Conservation (phyloP, 1,140 invertebrate species). For the Papilio polytes region DNA sequence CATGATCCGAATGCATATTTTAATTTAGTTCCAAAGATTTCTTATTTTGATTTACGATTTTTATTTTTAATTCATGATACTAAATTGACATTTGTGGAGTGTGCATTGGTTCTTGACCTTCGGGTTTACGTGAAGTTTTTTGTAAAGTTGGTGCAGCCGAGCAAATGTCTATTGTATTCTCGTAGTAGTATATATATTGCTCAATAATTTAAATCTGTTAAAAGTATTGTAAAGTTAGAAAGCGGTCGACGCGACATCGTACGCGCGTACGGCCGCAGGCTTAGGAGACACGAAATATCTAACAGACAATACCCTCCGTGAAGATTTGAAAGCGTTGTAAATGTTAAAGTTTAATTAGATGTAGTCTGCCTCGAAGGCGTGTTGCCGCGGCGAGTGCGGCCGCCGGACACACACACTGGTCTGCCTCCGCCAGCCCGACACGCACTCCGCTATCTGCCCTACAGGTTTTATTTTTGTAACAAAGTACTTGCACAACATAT, state of each 20-base stretch:
- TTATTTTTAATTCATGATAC: conserved; percentile 67
- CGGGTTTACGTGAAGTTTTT: conserved; percentile 70
- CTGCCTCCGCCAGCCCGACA: conserved; percentile 47
- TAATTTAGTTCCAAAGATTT: conserved; percentile 83
- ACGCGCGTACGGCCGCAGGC: conserved; percentile 65
- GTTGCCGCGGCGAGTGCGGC: conserved; percentile 63
- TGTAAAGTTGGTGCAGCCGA: conserved; percentile 81
- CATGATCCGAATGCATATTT: conserved; percentile 79
- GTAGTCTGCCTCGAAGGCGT: conserved; percentile 78
- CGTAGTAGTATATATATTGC: conserved; percentile 80
- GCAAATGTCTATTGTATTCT: conserved; percentile 83
- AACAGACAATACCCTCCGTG: conserved; percentile 83
- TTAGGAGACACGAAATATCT: conserved; percentile 74
- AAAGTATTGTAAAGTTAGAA: conserved; percentile 79
- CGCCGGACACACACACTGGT: conserved; percentile 60
- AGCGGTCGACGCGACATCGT: conserved; percentile 70
- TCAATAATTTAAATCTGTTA: conserved; percentile 82
- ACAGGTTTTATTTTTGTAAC: conserved; percentile 20
- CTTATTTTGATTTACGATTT: conserved; percentile 72
- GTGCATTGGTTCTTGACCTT: conserved; percentile 80
- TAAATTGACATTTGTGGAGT: conserved; percentile 81
- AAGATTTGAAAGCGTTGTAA: conserved; percentile 77
- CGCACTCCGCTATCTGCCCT: not conserved
- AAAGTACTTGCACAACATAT: not conserved
- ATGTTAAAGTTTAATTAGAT: conserved; percentile 80